Evolutionary conservation across 2,888 invertebrate genomes (phyloP).

Genomic region (Eupeodes latifasciatus): DNA sequence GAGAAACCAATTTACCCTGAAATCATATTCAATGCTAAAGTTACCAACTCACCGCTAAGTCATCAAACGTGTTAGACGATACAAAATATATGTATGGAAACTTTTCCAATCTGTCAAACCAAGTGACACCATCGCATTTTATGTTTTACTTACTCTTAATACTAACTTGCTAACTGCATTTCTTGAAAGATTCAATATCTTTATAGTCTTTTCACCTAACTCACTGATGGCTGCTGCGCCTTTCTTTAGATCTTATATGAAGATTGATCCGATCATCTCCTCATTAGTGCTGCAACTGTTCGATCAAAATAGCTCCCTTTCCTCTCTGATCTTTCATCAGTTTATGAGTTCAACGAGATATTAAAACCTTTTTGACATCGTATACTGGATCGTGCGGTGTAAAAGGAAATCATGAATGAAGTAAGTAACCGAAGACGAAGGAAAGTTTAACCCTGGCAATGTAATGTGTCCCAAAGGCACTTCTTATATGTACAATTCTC

Average conservation of each 20-base stretch:
- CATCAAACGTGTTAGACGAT: slow-evolving; percentile 65
- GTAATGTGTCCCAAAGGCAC: slow-evolving; percentile 24
- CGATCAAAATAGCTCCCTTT: slow-evolving; percentile 22
- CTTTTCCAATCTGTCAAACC: slow-evolving; percentile 72
- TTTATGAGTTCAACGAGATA: slow-evolving; percentile 65
- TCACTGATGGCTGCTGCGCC: background rate
- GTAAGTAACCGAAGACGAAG: slow-evolving; percentile 62
- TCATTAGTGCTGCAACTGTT: slow-evolving; percentile 71
- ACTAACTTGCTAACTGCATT: slow-evolving; percentile 3
- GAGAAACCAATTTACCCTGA: slow-evolving; percentile 49
- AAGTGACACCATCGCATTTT: slow-evolving; percentile 69
- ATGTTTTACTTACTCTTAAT: slow-evolving; percentile 58
- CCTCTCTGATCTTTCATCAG: background rate
- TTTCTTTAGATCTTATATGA: background rate
- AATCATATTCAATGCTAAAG: slow-evolving; percentile 51
- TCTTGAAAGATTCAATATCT: background rate
- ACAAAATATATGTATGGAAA: slow-evolving; percentile 27
- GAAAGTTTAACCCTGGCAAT: slow-evolving; percentile 75
- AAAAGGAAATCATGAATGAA: slow-evolving; percentile 32
- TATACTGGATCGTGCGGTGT: slow-evolving; percentile 21
- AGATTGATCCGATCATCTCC: slow-evolving; percentile 71
- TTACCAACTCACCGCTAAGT: slow-evolving; percentile 30
- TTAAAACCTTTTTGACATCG: slow-evolving; percentile 58
- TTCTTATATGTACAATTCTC: background rate
- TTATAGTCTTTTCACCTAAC: background rate